Evolutionary conservation across 2,113 vertebrate genomes (phyloP), one percentile per base, ranked within the genome.

Genomic region (Psilopogon haemacephalus): DNA sequence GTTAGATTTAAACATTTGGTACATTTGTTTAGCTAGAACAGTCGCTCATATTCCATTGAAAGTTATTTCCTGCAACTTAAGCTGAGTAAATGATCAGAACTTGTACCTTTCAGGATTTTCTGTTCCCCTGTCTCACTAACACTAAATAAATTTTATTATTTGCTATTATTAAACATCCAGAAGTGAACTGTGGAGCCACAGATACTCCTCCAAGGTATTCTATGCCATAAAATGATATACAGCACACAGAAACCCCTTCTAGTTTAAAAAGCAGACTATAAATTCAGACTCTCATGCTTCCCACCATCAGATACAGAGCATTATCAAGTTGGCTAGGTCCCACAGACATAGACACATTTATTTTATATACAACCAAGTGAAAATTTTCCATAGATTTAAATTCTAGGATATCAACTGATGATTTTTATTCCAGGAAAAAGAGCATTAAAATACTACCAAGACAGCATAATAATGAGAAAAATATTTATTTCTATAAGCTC

Each of bases 81-180:
- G 58, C 56, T 60, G 37, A 84, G 37, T 16, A 80, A 92, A 59
- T n/a, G 21, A 88, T 84, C n/a, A 59, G 75, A 83, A 46, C n/a
- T 59, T 2, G 1, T 5, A n/a, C 38, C 88, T 60, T 83, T 44
- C 42, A 60, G 76, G 86, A 86, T 62, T 93, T 84, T 81, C 80
- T 68, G 62, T 27, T 88, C 65, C 60, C 91, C 73, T 78, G 37
- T 88, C 88, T 86, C 54, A 92, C 62, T 68, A 72, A 69, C 77
- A 84, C 76, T 81, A 88, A 80, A 90, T 59, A 90, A 84, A 88
- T 91, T 65, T 92, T 90, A 86, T 74, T 92, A 54, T 78, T 95
- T 84, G 58, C 48, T 84, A 62, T 86, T 92, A 90, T 86, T 88
- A 92, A 90, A 75, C 35, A 84, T 37, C 54, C 67, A 86, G 80